Conservation (phyloP, 2,113 vertebrate genomes). For the Phrynocephalus versicolor region DNA sequence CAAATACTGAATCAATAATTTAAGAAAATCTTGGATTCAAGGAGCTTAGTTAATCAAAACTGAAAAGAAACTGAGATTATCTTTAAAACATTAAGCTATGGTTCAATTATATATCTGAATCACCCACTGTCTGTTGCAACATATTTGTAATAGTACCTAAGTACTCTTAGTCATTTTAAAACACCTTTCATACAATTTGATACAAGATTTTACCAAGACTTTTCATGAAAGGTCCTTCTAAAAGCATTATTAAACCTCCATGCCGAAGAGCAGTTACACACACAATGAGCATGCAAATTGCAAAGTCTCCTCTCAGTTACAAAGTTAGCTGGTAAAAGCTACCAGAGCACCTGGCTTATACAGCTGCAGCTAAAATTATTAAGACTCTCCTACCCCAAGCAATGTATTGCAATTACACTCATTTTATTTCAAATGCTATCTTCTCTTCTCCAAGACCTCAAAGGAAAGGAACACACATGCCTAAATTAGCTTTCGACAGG, state of each 20-base stretch:
- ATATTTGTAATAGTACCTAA: neutral
- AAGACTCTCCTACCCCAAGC: neutral
- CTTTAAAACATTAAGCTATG: too few species aligned
- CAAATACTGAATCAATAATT: neutral
- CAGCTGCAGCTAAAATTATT: neutral
- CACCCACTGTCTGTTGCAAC: too few species aligned
- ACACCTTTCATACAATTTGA: slow-evolving; percentile 32
- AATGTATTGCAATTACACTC: neutral
- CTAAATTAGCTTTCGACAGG: neutral
- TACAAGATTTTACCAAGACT: slow-evolving; percentile 28
- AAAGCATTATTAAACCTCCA: slow-evolving; percentile 9
- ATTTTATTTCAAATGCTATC: neutral
- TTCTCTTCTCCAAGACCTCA: neutral
- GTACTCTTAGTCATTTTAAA: slow-evolving; percentile 6
- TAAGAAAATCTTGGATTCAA: slow-evolving; percentile 19
- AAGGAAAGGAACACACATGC: neutral
- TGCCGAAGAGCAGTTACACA: neutral
- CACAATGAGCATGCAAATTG: neutral
- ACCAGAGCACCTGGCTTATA: neutral
- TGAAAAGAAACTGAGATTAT: too few species aligned
- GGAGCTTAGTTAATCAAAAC: slow-evolving; percentile 18
- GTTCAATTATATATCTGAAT: too few species aligned
- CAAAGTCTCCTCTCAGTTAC: neutral
- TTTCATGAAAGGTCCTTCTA: neutral
- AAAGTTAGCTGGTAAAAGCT: slow-evolving; percentile 3